phyloP scores from a whole-genome alignment of 92 coral and sea anemone species.

The Umimayanthus kanabou region DNA sequence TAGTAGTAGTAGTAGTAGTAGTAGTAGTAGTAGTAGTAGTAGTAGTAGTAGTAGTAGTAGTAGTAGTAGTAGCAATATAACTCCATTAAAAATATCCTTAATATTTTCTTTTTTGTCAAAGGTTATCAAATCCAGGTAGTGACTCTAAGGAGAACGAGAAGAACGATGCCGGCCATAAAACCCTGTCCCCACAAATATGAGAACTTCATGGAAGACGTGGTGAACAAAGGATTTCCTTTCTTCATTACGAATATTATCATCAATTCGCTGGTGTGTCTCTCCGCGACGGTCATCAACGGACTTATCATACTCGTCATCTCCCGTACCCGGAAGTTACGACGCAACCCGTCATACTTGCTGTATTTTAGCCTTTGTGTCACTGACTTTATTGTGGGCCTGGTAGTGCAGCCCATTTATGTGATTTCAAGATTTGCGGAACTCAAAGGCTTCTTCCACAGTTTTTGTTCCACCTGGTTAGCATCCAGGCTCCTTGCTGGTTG shows the following conservation, averaged over 20 bases:
- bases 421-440: background rate
- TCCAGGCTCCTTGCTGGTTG: conserved; percentile 7
- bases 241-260: background rate
- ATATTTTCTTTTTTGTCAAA: too few species aligned
- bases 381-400: background rate
- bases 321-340: background rate
- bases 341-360: background rate
- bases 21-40: too few species aligned
- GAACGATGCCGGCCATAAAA: background rate
- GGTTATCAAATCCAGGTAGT: background rate
- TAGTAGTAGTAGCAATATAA: too few species aligned
- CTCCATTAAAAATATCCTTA: too few species aligned
- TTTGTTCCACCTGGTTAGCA: conserved; percentile 3
- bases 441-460: background rate
- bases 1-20: too few species aligned
- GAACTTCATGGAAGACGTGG: background rate
- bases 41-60: too few species aligned
- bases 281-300: background rate
- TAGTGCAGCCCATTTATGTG: conserved; percentile 8
- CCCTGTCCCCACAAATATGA: background rate
- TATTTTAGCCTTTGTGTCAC: background rate
- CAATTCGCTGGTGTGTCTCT: background rate
- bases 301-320: background rate
- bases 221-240: background rate
- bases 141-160: background rate